Evolutionary conservation across 2,888 invertebrate genomes (phyloP).

Genomic region (Scaeva pyrastri): DNA sequence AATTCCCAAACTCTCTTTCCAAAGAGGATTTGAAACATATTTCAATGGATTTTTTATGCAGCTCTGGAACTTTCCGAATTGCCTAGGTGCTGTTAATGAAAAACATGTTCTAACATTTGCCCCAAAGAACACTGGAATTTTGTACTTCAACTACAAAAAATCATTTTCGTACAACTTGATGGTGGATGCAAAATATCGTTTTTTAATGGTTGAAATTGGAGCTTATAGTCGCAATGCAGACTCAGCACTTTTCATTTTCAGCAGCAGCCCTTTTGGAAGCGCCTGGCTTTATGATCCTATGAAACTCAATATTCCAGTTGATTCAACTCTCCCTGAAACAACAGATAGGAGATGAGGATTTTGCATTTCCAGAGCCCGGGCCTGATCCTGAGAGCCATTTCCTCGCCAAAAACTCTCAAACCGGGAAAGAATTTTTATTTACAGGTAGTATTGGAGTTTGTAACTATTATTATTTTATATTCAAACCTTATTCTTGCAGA

Average conservation of each 20-base stretch:
- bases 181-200: conserved; percentile 1
- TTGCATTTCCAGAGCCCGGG: too few species aligned
- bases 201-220: background rate
- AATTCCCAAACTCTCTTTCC: too few species aligned
- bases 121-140: background rate
- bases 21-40: too few species aligned
- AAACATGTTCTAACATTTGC: background rate
- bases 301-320: background rate
- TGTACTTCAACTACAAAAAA: conserved; percentile 7
- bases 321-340: background rate
- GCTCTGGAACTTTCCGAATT: conserved; percentile 22
- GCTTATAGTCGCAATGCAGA: conserved; percentile 17
- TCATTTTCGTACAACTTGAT: conserved; percentile 10
- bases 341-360: too few species aligned
- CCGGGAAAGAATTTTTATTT: too few species aligned
- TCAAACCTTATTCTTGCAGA: background rate
- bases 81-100: background rate
- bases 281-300: background rate
- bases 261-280: background rate
- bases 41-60: background rate
- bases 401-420: too few species aligned
- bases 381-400: too few species aligned
- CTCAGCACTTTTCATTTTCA: background rate
- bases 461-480: background rate
- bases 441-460: background rate